phyloP scores from a whole-genome alignment of 2,888 invertebrate species.

The Spisula subtruncata region DNA sequence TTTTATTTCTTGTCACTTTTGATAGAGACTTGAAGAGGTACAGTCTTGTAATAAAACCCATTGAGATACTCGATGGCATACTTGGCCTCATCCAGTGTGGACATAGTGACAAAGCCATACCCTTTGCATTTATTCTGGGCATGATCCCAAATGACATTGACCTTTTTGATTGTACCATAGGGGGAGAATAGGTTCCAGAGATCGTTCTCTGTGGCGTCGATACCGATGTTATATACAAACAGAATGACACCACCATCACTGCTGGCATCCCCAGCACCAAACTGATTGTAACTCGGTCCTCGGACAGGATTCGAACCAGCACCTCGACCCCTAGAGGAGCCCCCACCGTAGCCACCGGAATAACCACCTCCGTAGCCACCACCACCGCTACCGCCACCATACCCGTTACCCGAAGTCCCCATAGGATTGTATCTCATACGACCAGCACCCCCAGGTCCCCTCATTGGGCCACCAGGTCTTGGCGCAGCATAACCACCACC shows the following conservation, averaged over 20 bases:
- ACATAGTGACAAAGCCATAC: slow-evolving; percentile 88
- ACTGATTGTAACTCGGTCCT: slow-evolving; percentile 39
- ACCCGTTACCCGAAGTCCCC: slow-evolving; percentile 54
- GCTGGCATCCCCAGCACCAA: slow-evolving; percentile 50
- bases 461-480: slow-evolving; percentile 71
- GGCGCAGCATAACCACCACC: slow-evolving; percentile 50
- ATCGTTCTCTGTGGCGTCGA: slow-evolving; percentile 86
- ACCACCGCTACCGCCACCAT: slow-evolving; percentile 54
- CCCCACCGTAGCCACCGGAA: slow-evolving; percentile 32
- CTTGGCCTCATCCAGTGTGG: slow-evolving; percentile 86
- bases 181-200: slow-evolving; percentile 87
- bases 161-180: slow-evolving; percentile 87
- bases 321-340: slow-evolving; percentile 38
- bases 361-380: slow-evolving; percentile 43
- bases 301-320: not conserved
- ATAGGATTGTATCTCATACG: slow-evolving; percentile 77
- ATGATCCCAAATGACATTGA: slow-evolving; percentile 87
- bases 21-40: slow-evolving; percentile 87
- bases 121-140: slow-evolving; percentile 87
- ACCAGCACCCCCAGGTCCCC: slow-evolving; percentile 60
- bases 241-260: slow-evolving; percentile 69
- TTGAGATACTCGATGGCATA: slow-evolving; percentile 87
- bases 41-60: slow-evolving; percentile 86
- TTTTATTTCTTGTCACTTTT: slow-evolving; percentile 64
- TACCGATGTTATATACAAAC: slow-evolving; percentile 88